A percentile compares a stretch with the other conserved stretches of the same genome.
Evolutionary conservation across 2,113 vertebrate genomes (phyloP).

Genomic region (Clinocottus analis): DNA sequence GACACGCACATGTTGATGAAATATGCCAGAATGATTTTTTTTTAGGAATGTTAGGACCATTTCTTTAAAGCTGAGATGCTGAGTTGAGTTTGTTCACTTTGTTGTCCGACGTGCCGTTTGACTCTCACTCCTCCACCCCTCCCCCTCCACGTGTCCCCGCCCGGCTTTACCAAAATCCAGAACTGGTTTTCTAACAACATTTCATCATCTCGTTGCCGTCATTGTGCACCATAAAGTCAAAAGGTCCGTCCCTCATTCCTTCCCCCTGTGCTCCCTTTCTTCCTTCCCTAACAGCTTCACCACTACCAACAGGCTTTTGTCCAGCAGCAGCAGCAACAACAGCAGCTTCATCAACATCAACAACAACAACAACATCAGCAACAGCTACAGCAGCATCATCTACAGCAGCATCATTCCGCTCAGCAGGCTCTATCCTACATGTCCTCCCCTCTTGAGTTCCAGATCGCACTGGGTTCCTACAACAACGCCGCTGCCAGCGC

Average conservation of each 20-base stretch:
- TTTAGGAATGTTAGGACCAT: too few relatives aligned
- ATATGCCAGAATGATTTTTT: too few relatives aligned
- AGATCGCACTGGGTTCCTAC: constrained; percentile 85
- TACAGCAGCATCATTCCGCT: constrained; percentile 85
- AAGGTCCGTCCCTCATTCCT: constrained; percentile 64
- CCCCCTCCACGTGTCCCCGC: constrained; percentile 57
- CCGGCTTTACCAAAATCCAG: constrained; percentile 70
- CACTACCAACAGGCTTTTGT: constrained; percentile 93
- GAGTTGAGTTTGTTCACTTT: constrained; percentile 8
- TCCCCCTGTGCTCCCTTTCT: constrained; percentile 60
- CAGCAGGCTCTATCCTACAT: constrained; percentile 85
- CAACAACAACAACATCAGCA: constrained; percentile 86
- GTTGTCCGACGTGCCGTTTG: constrained; percentile 32
- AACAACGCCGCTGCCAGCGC: constrained; percentile 65
- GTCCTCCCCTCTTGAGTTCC: constrained; percentile 90
- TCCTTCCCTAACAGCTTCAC: constrained; percentile 85
- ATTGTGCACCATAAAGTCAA: constrained; percentile 63
- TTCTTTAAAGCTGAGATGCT: neutral
- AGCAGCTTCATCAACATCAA: constrained; percentile 40
- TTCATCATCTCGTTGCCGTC: constrained; percentile 55
- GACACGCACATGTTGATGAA: too few relatives aligned
- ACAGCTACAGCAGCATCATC: constrained; percentile 83
- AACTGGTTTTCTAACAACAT: constrained; percentile 73
- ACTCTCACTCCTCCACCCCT: constrained; percentile 53
- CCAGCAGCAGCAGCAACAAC: constrained; percentile 70